Evolutionary conservation across 1,140 invertebrate species (phyloP).

Genomic region (Daktulosphaira vitifoliae): DNA sequence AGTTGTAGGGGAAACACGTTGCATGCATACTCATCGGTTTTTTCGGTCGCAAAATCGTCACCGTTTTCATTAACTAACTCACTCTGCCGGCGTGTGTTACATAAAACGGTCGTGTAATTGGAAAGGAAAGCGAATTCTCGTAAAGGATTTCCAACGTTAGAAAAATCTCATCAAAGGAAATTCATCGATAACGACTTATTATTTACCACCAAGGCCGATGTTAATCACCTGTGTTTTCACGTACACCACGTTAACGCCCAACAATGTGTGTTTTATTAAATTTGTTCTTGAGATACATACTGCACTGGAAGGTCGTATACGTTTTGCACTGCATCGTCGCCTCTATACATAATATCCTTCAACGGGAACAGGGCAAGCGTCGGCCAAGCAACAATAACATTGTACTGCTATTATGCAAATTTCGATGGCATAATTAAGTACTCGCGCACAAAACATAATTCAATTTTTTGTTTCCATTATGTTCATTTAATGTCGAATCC

Average conservation of each 20-base stretch:
- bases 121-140: too few species aligned
- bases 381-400: slow-evolving; percentile 4
- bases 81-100: too few species aligned
- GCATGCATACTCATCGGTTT: too few species aligned
- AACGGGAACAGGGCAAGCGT: neutral
- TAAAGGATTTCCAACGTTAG: too few species aligned
- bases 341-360: slow-evolving; percentile 19
- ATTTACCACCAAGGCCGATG: slow-evolving; percentile 22
- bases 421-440: slow-evolving; percentile 9
- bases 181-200: slow-evolving; percentile 7
- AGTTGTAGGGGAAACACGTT: too few species aligned
- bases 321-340: neutral
- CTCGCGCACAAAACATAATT: too few species aligned
- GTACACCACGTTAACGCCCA: slow-evolving; percentile 3
- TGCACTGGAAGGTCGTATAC: slow-evolving; percentile 2
- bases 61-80: too few species aligned
- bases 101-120: too few species aligned
- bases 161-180: neutral
- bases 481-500: too few species aligned
- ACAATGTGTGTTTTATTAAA: slow-evolving; percentile 23
- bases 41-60: too few species aligned
- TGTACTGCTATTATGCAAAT: slow-evolving; percentile 3
- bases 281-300: slow-evolving; percentile 16
- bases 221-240: slow-evolving; percentile 15
- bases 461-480: too few species aligned